Evolutionary conservation across 2,113 vertebrate genomes (phyloP), one percentile per base, ranked within the genome.

Genomic region (Phaethornis superciliosus): DNA sequence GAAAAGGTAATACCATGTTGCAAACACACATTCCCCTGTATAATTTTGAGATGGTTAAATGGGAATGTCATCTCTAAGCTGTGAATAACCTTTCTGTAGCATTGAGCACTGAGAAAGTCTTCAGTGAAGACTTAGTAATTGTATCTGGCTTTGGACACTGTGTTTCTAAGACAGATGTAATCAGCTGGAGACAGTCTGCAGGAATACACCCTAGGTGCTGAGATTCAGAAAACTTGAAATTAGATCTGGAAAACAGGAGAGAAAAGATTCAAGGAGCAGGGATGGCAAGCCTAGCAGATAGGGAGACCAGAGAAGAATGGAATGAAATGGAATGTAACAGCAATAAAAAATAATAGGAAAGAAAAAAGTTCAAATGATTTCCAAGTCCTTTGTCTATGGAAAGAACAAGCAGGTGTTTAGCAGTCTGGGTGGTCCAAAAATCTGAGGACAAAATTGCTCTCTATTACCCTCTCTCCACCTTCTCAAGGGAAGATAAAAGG

Each of bases 11-110:
- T n/a, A 21, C 0, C 20, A 8, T 30, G 27, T 26, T 65, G 40
- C n/a, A 21, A 71, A 28, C 68, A 52, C 5, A 4, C 1, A 10
- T 15, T 47, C 5, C 3, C 1, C 2, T 40, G 21, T 15, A 15
- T 67, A 1, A 5, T 81, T 88, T 21, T 67, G 85, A 67, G 32
- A 7, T 52, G 11, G 28, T 56, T 44, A 51, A 62, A 40, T 46
- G 15, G 28, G 28, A 62, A 1, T 40, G 19, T 67, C 20, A 32
- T 19, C 17, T 70, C 15, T 46, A 35, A 59, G 18, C 32, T 16
- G 8, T 27, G 28, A 62, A 51, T 71, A 81, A 60, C 46, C 20
- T 64, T 26, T 55, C 37, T 22, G 8, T 5, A 12, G 30, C 37
- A 19, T 67, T 71, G n/a, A 59, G n/a, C 26, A 6, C 4, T 22